phyloP scores from a whole-genome alignment of 2,797 vertebrate genomes.

The Sternarchorhynchus goeldii region DNA sequence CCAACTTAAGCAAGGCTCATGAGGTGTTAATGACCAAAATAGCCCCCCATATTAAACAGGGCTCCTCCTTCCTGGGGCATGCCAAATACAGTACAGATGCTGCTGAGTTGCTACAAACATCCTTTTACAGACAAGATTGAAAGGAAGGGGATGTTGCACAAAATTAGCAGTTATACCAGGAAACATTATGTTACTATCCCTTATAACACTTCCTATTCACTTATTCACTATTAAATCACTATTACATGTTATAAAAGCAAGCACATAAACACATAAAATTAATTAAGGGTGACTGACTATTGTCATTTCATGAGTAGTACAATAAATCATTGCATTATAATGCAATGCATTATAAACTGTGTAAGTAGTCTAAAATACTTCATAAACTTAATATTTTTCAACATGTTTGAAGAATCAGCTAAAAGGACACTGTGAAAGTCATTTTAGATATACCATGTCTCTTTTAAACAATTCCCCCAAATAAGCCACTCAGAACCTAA shows the following conservation, averaged over 20 bases:
- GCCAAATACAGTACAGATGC: conserved; percentile 56
- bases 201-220: too few relatives aligned
- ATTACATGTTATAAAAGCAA: too few relatives aligned
- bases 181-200: background rate
- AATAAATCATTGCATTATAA: too few relatives aligned
- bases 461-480: background rate
- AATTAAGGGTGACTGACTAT: too few relatives aligned
- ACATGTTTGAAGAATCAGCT: background rate
- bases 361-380: background rate
- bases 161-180: background rate
- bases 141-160: conserved; percentile 24
- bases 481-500: conserved; percentile 17
- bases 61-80: conserved; percentile 37
- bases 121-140: conserved; percentile 53
- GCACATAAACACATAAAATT: too few relatives aligned
- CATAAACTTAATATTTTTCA: too few relatives aligned
- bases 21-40: conserved; percentile 55
- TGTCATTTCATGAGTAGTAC: too few relatives aligned
- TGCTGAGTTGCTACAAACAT: conserved; percentile 42
- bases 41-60: conserved; percentile 49
- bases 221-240: too few relatives aligned
- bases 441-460: too few relatives aligned
- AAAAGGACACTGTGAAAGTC: background rate
- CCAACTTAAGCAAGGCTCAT: conserved; percentile 46
- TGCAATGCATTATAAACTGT: too few relatives aligned